Evolutionary conservation across 2,888 invertebrate genomes (phyloP).

Genomic region (Tenthredo livida): DNA sequence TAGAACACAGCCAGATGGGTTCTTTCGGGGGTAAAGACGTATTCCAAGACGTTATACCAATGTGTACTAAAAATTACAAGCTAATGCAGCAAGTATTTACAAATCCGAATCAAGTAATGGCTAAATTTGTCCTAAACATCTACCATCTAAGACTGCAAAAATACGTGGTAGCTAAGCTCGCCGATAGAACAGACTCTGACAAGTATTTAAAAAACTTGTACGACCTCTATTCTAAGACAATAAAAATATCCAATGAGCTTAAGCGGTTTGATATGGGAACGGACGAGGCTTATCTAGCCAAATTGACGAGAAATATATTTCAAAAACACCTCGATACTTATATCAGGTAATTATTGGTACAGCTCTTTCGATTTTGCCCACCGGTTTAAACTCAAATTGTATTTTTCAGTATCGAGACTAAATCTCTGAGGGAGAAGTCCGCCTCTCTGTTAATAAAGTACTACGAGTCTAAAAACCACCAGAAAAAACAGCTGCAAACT

Average conservation of each 20-base stretch:
- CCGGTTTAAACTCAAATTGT: not conserved
- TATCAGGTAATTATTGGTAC: constrained; percentile 80
- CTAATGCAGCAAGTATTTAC: constrained; percentile 94
- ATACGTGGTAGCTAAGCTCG: constrained; percentile 90
- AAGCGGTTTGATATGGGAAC: constrained; percentile 88
- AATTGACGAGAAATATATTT: constrained; percentile 90
- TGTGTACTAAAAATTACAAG: constrained; percentile 93
- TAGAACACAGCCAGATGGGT: constrained; percentile 96
- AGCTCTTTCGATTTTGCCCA: not conserved
- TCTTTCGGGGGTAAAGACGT: constrained; percentile 93
- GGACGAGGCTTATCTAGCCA: constrained; percentile 88
- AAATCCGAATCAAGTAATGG: constrained; percentile 98
- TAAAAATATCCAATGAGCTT: constrained; percentile 87
- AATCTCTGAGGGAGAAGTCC: constrained; percentile 89
- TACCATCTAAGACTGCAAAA: constrained; percentile 94
- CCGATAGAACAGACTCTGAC: constrained; percentile 90
- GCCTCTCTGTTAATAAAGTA: constrained; percentile 88
- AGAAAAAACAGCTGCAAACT: constrained; percentile 94
- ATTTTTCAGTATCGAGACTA: constrained; percentile 83
- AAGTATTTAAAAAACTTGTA: constrained; percentile 93
- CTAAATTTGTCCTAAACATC: constrained; percentile 97
- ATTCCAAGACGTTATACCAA: constrained; percentile 92
- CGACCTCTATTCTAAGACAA: constrained; percentile 93
- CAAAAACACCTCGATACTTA: constrained; percentile 89
- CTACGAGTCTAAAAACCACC: constrained; percentile 96